Conservation (phyloP, 2,113 vertebrate species). For the Gymnobelideus leadbeateri region DNA sequence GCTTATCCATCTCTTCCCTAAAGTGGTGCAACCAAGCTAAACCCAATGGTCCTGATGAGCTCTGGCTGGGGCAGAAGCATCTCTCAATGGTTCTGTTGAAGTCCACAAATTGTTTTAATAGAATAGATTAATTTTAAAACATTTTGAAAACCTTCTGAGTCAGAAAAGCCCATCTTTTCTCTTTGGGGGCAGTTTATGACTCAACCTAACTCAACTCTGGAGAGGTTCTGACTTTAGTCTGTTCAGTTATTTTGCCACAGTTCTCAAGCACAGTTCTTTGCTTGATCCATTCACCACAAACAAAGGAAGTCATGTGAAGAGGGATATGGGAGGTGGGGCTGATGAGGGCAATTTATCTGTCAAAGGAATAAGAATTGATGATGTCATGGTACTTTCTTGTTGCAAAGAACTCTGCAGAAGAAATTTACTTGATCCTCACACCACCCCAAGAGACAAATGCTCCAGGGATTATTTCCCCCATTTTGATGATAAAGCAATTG, state of each 20-base stretch:
- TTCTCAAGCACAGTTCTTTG: not conserved
- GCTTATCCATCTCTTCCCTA: not conserved
- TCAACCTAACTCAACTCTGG: not conserved
- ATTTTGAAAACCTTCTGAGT: not conserved
- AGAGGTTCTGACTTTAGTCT: not conserved
- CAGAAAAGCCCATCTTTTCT: not conserved
- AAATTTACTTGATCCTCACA: not conserved
- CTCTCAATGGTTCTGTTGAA: not conserved
- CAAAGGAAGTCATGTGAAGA: not conserved
- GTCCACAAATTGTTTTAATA: not conserved
- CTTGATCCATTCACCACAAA: not conserved
- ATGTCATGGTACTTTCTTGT: not conserved
- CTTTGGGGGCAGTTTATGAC: not conserved
- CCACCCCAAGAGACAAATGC: not conserved
- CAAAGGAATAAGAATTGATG: not conserved
- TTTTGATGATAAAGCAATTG: not conserved
- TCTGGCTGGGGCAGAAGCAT: not conserved
- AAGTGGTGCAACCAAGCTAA: not conserved
- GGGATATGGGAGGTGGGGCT: accelerated
- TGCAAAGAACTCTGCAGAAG: not conserved
- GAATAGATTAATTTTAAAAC: not conserved
- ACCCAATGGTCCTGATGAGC: not conserved
- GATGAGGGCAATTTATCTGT: not conserved
- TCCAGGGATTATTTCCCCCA: not conserved
- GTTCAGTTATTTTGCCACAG: not conserved